Percentiles rank a stretch among this genome's conserved stretches.
phyloP scores from a whole-genome alignment of 2,888 invertebrate genomes.

The Drosophila incognita region DNA sequence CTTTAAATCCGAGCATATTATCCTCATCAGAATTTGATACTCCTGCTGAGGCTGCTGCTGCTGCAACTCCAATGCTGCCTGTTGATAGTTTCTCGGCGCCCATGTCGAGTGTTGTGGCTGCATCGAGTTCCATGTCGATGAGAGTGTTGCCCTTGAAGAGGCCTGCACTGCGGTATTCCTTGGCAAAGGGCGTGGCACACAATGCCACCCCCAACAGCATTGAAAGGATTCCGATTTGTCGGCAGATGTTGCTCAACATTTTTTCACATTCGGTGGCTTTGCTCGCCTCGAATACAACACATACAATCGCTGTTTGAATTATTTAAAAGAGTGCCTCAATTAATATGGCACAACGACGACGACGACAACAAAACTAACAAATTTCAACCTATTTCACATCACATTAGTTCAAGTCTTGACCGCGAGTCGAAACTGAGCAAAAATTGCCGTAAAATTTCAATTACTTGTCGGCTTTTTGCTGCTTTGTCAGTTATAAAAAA shows the following conservation, averaged over 20 bases:
- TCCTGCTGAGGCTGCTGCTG: slow-evolving; percentile 1
- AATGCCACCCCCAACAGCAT: slow-evolving; percentile 50
- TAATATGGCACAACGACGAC: slow-evolving; percentile 46
- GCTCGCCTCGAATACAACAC: slow-evolving; percentile 39
- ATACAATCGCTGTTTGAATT: slow-evolving; percentile 43
- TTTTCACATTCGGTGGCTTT: slow-evolving; percentile 55
- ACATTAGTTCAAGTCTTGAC: slow-evolving; percentile 66
- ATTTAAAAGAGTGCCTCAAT: slow-evolving; percentile 65
- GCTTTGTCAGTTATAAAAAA: slow-evolving; percentile 55
- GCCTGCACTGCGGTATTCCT: slow-evolving; percentile 74
- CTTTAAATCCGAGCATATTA: slow-evolving; percentile 51
- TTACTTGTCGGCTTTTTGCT: slow-evolving; percentile 51
- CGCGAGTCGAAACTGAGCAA: slow-evolving; percentile 17
- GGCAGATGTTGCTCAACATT: slow-evolving; percentile 38
- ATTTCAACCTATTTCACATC: slow-evolving; percentile 57
- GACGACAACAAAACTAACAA: slow-evolving; percentile 2
- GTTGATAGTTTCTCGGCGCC: slow-evolving; percentile 55
- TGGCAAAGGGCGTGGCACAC: slow-evolving; percentile 72
- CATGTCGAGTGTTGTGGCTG: slow-evolving; percentile 66
- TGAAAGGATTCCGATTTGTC: slow-evolving; percentile 39
- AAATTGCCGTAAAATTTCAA: slow-evolving; percentile 49
- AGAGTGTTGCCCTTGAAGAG: slow-evolving; percentile 79
- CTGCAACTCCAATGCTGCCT: slow-evolving; percentile 19
- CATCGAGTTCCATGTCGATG: slow-evolving; percentile 74
- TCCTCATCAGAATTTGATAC: slow-evolving; percentile 23